A percentile compares a stretch with the other conserved stretches of the same genome.
Conservation (phyloP, 1,140 invertebrate genomes). For the Euborellia annulipes region DNA sequence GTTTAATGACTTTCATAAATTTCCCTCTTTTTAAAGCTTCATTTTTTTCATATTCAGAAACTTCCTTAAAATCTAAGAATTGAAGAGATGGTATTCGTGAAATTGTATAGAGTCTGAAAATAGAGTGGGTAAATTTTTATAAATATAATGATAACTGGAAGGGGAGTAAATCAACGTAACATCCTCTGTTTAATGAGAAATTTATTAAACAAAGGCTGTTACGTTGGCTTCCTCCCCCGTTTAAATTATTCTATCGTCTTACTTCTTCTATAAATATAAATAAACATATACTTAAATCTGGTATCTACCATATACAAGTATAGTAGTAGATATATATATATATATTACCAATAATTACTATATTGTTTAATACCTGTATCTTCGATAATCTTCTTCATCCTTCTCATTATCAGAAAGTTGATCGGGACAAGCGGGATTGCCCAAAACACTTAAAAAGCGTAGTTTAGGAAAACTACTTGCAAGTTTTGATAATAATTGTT, state of each 20-base stretch:
- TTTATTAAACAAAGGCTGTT: too few species aligned
- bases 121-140: too few species aligned
- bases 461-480: slow-evolving; percentile 45
- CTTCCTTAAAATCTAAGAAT: slow-evolving; percentile 60
- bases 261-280: too few species aligned
- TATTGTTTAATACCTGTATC: slow-evolving; percentile 57
- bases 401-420: slow-evolving; percentile 55
- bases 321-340: too few species aligned
- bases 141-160: too few species aligned
- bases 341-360: too few species aligned
- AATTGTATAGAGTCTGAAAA: slow-evolving; percentile 52
- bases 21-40: slow-evolving; percentile 45
- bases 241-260: too few species aligned
- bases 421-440: slow-evolving; percentile 73
- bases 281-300: too few species aligned
- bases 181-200: too few species aligned
- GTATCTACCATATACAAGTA: too few species aligned
- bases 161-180: too few species aligned
- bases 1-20: slow-evolving; percentile 48
- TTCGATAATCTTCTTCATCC: slow-evolving; percentile 70
- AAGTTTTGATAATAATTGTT: slow-evolving; percentile 48
- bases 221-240: too few species aligned
- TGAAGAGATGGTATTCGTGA: slow-evolving; percentile 48
- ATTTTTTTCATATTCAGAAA: slow-evolving; percentile 35
- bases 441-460: slow-evolving; percentile 62